Evolutionary conservation across 2,888 invertebrate species (phyloP).

Genomic region (Plagodis pulveraria): DNA sequence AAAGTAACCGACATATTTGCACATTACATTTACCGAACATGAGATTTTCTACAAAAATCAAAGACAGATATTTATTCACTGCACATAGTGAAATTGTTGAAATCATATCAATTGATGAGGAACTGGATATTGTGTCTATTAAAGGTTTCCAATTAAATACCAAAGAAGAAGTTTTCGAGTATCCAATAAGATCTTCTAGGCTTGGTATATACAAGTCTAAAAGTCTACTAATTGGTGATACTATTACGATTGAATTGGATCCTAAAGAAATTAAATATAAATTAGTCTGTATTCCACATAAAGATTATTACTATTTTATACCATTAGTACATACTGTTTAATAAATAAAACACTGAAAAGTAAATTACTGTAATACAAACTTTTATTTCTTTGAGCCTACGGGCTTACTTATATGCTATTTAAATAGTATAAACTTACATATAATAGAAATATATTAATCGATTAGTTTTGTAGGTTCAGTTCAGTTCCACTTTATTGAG

Average conservation of each 20-base stretch:
- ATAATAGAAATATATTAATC: too few species aligned
- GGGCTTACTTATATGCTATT: too few species aligned
- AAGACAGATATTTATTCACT: constrained; percentile 6
- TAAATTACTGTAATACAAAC: too few species aligned
- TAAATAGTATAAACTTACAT: too few species aligned
- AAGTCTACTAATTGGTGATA: constrained; percentile 9
- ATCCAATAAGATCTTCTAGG: constrained; percentile 4
- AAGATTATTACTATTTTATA: constrained; percentile 15
- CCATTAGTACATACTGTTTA: constrained; percentile 16
- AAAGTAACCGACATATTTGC: constrained; percentile 1
- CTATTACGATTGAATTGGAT: constrained; percentile 18
- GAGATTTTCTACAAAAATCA: constrained; percentile 10
- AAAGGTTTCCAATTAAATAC: constrained; percentile 8
- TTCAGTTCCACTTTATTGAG: too few species aligned
- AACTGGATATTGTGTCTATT: not conserved
- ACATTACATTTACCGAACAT: constrained; percentile 13
- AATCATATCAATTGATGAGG: constrained; percentile 1
- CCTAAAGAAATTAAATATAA: constrained; percentile 10
- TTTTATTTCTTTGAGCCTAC: too few species aligned
- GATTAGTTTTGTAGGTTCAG: too few species aligned
- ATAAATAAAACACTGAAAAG: constrained; percentile 7
- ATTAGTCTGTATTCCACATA: not conserved
- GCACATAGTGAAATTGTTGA: constrained; percentile 6
- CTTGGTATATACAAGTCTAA: constrained; percentile 12
- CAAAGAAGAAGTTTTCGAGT: constrained; percentile 15